These are phyloP conservation scores for Euwallacea similis DNA, from an alignment of 1,140 invertebrate species.

Conservation along the genomic window DNA sequence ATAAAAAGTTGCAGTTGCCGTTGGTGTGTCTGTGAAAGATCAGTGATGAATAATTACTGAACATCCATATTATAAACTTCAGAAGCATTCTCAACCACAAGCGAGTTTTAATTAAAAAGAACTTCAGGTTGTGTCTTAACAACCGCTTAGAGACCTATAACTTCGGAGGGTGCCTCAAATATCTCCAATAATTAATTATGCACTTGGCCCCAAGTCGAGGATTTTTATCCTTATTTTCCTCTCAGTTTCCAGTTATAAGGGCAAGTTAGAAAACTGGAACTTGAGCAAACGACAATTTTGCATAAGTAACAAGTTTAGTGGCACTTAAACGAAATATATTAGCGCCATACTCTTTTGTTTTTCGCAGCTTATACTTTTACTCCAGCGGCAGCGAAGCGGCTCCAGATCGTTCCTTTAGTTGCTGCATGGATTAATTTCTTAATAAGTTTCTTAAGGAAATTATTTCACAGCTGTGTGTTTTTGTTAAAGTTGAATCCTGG, in stretches of 20 bases:
- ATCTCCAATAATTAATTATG: slow-evolving; percentile 32
- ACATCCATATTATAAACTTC: not conserved
- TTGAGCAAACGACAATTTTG: slow-evolving; percentile 43
- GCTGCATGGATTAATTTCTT: slow-evolving; percentile 31
- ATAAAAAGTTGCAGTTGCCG: not conserved
- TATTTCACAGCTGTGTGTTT: slow-evolving; percentile 23
- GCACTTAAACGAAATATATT: slow-evolving; percentile 44
- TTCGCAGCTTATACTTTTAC: slow-evolving; percentile 31
- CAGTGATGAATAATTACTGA: too few relatives aligned
- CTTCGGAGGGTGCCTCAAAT: slow-evolving; percentile 6
- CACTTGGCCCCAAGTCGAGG: slow-evolving; percentile 3
- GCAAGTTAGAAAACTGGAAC: slow-evolving; percentile 38
- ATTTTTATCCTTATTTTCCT: slow-evolving; percentile 20
- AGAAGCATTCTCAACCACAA: not conserved
- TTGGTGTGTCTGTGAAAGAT: not conserved
- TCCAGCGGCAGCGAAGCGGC: slow-evolving; percentile 13
- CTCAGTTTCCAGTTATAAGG: slow-evolving; percentile 35
- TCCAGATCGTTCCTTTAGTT: slow-evolving; percentile 14
- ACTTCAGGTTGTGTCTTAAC: not conserved
- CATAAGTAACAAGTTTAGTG: slow-evolving; percentile 43
- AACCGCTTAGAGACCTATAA: slow-evolving; percentile 20
- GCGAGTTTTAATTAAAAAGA: not conserved
- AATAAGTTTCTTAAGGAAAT: slow-evolving; percentile 31
- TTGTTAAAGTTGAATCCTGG: slow-evolving; percentile 11
- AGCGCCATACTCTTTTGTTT: slow-evolving; percentile 29